Evolutionary conservation across 2,113 vertebrate genomes (phyloP).

Genomic region (Mola mola): DNA sequence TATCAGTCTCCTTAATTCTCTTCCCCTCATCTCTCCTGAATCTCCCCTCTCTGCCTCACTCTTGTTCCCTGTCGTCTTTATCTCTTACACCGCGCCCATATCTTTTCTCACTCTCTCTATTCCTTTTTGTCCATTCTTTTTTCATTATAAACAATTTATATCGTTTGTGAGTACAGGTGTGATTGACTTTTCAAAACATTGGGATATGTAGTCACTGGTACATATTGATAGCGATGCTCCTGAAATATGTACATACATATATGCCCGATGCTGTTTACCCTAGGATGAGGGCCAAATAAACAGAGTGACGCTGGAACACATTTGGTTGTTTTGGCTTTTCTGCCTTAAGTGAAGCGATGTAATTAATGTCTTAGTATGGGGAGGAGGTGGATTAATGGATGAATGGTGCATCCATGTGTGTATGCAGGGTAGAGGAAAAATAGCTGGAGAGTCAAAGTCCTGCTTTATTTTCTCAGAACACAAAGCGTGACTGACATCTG

Average conservation of each 20-base stretch:
- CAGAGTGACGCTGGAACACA: slow-evolving; percentile 47
- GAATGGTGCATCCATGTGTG: neutral
- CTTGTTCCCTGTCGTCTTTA: slow-evolving; percentile 17
- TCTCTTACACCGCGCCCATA: slow-evolving; percentile 42
- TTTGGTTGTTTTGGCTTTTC: slow-evolving; percentile 38
- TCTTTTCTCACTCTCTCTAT: slow-evolving; percentile 16
- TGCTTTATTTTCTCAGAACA: neutral
- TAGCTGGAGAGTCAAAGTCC: neutral
- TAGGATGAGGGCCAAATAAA: slow-evolving; percentile 28
- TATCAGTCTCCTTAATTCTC: slow-evolving; percentile 74
- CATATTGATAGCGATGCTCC: slow-evolving; percentile 47
- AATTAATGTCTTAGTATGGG: slow-evolving; percentile 39
- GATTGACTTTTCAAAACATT: slow-evolving; percentile 59
- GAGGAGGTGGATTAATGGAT: slow-evolving; percentile 36
- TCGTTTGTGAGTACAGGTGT: slow-evolving; percentile 32
- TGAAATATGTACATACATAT: slow-evolving; percentile 48
- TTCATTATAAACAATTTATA: slow-evolving; percentile 46
- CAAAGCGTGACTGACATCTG: neutral
- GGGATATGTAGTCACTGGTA: slow-evolving; percentile 62
- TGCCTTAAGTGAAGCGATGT: slow-evolving; percentile 8
- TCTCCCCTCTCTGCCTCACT: slow-evolving; percentile 6
- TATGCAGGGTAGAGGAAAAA: neutral
- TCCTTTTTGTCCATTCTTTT: slow-evolving; percentile 3
- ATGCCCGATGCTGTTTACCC: slow-evolving; percentile 25
- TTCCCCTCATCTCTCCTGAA: slow-evolving; percentile 48